Evolutionary conservation across 35 echinoderm and acorn worm species (phyloP).

Genomic region (Nesometra sesokonis): DNA sequence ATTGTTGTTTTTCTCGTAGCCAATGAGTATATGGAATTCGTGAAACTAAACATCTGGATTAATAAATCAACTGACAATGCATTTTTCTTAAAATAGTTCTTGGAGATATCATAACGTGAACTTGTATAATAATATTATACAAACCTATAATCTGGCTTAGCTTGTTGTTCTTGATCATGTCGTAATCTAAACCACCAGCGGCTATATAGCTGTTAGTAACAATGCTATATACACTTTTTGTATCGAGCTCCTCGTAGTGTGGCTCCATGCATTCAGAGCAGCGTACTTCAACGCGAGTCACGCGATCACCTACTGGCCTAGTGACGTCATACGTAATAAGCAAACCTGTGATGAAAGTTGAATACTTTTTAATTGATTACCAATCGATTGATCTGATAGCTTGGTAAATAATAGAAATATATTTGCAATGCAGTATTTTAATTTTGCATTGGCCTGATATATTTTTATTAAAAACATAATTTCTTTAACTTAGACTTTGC

Average conservation of each 20-base stretch:
- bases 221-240: constrained; percentile 37
- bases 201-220: constrained; percentile 75
- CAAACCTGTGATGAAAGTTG: constrained; percentile 18
- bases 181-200: constrained; percentile 58
- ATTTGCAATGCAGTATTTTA: too few species aligned
- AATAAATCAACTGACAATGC: too few species aligned
- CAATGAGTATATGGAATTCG: too few species aligned
- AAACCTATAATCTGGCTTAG: constrained; percentile 18
- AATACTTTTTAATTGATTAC: background rate
- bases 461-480: too few species aligned
- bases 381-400: too few species aligned
- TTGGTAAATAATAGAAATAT: too few species aligned
- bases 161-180: constrained; percentile 47
- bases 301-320: constrained; percentile 25
- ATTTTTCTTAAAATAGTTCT: too few species aligned
- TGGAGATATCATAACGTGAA: too few species aligned
- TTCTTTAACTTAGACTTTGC: too few species aligned
- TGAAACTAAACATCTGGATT: too few species aligned
- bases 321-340: constrained; percentile 40
- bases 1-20: too few species aligned
- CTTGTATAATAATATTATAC: background rate
- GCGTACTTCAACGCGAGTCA: constrained; percentile 16
- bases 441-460: too few species aligned
- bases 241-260: constrained; percentile 35
- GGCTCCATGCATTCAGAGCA: constrained; percentile 43